Evolutionary conservation across 1,140 invertebrate genomes (phyloP).

Genomic region (Bombus haemorrhoidalis): DNA sequence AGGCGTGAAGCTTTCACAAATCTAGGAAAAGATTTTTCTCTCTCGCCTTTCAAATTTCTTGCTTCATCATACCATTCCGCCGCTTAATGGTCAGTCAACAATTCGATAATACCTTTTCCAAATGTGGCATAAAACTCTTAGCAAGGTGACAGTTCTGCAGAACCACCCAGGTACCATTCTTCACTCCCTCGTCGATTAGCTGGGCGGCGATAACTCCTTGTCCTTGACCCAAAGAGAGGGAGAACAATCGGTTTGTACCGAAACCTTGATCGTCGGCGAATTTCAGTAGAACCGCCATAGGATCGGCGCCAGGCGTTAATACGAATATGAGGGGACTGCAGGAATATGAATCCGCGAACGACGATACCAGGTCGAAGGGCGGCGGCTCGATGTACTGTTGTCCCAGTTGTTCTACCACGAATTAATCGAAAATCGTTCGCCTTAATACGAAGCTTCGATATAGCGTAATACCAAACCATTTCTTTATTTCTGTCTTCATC

Average conservation of each 20-base stretch:
- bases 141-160: slow-evolving; percentile 98
- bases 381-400: slow-evolving; percentile 92
- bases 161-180: slow-evolving; percentile 95
- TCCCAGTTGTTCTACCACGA: slow-evolving; percentile 82
- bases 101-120: slow-evolving; percentile 86
- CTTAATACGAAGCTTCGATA: background rate
- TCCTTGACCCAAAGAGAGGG: slow-evolving; percentile 95
- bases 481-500: background rate
- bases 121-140: slow-evolving; percentile 94
- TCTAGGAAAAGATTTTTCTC: slow-evolving; percentile 77
- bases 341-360: slow-evolving; percentile 92
- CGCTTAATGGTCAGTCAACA: background rate
- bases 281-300: slow-evolving; percentile 91
- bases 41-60: too few relatives aligned
- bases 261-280: slow-evolving; percentile 96
- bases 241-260: slow-evolving; percentile 90
- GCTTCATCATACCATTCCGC: background rate
- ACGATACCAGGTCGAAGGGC: slow-evolving; percentile 93
- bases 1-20: slow-evolving; percentile 90
- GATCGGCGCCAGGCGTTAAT: slow-evolving; percentile 95
- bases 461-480: background rate
- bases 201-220: slow-evolving; percentile 94
- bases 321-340: slow-evolving; percentile 94
- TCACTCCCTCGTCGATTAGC: slow-evolving; percentile 93
- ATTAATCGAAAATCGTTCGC: slow-evolving; percentile 10